phyloP scores from a whole-genome alignment of 2,888 invertebrate genomes.

The Hydriomena furcata region DNA sequence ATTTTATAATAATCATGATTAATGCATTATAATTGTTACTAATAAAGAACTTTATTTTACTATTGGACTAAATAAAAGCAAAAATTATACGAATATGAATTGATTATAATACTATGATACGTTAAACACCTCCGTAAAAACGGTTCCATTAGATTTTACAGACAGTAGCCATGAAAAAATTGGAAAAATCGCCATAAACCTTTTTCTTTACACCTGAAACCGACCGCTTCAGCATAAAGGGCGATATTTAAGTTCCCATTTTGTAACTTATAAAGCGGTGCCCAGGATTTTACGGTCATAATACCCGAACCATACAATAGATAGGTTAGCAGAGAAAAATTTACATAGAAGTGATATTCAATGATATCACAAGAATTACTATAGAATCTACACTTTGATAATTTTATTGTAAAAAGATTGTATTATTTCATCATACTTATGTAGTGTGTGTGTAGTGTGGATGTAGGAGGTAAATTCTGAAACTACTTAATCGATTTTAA shows the following conservation, averaged over 20 bases:
- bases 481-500: too few relatives aligned
- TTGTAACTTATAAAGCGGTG: conserved; percentile 36
- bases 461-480: too few relatives aligned
- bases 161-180: conserved; percentile 3
- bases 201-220: conserved; percentile 11
- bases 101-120: conserved; percentile 4
- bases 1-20: too few relatives aligned
- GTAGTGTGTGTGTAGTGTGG: too few relatives aligned
- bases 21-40: too few relatives aligned
- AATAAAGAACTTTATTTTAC: too few relatives aligned
- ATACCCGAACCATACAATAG: conserved; percentile 18
- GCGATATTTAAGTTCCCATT: conserved; percentile 35
- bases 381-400: too few relatives aligned
- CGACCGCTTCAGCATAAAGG: conserved; percentile 17
- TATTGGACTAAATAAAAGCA: too few relatives aligned
- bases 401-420: too few relatives aligned
- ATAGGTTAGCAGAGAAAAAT: background rate
- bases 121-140: background rate
- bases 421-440: too few relatives aligned
- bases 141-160: background rate
- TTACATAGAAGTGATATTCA: conserved; percentile 3
- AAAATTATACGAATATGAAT: background rate
- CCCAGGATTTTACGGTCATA: conserved; percentile 35
- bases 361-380: too few relatives aligned
- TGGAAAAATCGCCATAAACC: conserved; percentile 21